Conservation (phyloP, 37 sponge, comb jelly and placozoan species). For the Hormiphora californensis region DNA sequence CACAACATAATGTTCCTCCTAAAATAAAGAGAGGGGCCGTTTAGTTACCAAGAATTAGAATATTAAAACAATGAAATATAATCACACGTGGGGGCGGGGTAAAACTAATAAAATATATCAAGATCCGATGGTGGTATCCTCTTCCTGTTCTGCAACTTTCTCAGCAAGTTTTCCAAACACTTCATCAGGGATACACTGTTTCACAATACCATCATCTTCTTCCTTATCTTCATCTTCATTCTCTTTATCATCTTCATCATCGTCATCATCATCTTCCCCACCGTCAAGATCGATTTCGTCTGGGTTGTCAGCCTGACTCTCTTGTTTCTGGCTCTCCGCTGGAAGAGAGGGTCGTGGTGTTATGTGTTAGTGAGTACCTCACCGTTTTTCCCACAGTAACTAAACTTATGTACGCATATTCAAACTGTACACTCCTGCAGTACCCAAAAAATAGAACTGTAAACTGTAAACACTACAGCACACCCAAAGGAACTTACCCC, state of each 20-base stretch:
- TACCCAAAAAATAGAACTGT: not conserved
- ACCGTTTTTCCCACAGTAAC: not conserved
- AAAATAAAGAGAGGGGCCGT: no score
- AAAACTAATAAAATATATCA: no score
- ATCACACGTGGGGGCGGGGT: no score
- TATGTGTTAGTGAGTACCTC: not conserved
- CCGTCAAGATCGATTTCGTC: constrained; percentile 86
- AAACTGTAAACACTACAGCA: no score
- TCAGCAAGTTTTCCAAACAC: constrained; percentile 29
- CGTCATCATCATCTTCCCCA: constrained; percentile 62
- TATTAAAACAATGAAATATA: no score
- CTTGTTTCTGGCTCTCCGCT: constrained; percentile 66
- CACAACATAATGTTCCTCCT: no score
- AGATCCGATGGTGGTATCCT: no score
- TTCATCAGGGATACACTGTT: constrained; percentile 45
- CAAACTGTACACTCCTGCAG: not conserved
- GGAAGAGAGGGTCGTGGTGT: not conserved
- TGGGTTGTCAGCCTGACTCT: constrained; percentile 65
- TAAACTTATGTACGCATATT: not conserved
- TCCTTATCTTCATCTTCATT: not conserved
- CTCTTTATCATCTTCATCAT: constrained; percentile 36
- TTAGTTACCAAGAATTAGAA: no score
- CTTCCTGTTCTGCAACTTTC: constrained; percentile 4
- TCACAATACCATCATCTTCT: constrained; percentile 5
- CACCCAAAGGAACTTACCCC: constrained; percentile 49